Conservation (phyloP, 92 coral and sea anemone species). For the Parazoanthus atlanticus region DNA sequence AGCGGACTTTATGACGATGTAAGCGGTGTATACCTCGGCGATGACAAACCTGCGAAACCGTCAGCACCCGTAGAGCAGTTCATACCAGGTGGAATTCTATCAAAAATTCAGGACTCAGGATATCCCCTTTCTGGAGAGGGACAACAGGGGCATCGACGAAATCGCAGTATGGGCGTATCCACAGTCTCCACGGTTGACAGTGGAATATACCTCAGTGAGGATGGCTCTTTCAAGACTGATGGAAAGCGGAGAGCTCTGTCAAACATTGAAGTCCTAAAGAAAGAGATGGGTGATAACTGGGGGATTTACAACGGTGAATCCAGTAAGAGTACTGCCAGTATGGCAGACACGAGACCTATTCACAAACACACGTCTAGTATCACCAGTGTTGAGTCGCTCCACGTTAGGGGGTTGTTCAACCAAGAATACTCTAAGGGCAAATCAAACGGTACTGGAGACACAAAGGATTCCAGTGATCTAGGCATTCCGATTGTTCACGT, state of each 20-base stretch:
- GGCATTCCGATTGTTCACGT: conserved; percentile 56
- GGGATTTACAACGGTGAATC: not conserved
- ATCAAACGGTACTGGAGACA: conserved; percentile 39
- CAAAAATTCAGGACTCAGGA: conserved; percentile 55
- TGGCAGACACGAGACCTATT: not conserved
- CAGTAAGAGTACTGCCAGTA: not conserved
- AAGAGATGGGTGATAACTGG: conserved; percentile 40
- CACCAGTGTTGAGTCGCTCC: conserved; percentile 39
- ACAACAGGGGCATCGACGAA: conserved; percentile 64
- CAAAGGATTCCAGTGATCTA: conserved; percentile 53
- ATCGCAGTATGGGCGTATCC: conserved; percentile 55
- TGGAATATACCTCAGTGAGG: conserved; percentile 14
- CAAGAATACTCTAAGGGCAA: conserved; percentile 4
- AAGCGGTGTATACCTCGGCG: conserved; percentile 95
- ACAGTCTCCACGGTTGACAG: not conserved
- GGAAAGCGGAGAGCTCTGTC: conserved; percentile 72
- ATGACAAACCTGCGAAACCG: conserved; percentile 70
- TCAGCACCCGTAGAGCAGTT: conserved; percentile 67
- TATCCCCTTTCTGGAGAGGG: conserved; percentile 14
- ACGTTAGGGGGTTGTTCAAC: conserved; percentile 15
- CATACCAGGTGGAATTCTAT: conserved; percentile 82
- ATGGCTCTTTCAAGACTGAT: conserved; percentile 37
- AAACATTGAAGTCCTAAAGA: conserved; percentile 43
- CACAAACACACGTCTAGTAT: conserved; percentile 51
- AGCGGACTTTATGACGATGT: conserved; percentile 93